Evolutionary conservation across 2,113 vertebrate species (phyloP), one percentile per base, ranked within the genome.

Genomic region (Lonchura striata): DNA sequence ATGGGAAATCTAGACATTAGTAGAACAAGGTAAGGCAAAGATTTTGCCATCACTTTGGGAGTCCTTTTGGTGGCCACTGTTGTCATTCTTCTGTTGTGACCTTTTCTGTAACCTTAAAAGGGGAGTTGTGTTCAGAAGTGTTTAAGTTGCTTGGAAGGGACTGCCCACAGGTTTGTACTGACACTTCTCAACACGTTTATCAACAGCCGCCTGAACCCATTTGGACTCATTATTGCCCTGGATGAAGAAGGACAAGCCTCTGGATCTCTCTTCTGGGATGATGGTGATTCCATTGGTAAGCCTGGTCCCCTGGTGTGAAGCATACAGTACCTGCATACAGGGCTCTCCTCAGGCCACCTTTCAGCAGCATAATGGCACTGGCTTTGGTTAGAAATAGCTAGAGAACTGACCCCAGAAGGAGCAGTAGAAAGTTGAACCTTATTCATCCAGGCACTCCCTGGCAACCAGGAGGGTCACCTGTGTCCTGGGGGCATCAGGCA

Each of bases 231-330:
- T 72, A 78, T 97, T 42, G 82, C 91, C 52, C 64, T 97, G 75
- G 89, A 97, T 72, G 87, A 96, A n/a, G 39, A 84, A 37, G 92
- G 64, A 66, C 42, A 96, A 92, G 91, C 95, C 59, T 91, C 77
- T 88, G 95, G 94, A 10, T 96, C 87, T 59, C 90, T 97, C 64
- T 97, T 97, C 91, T 98, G 97, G 96, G 97, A 97, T 82, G 94
- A 97, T 7, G 94, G 94, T 30, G 95, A 96, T 74, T 97, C 97
- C n/a, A 53, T 94, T 1, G 94, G 90, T 97, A 92, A 97, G 96
- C 61, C 41, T 78, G 35, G 37, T n/a, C 6, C 20, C 22, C 15
- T 2, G 2, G 8, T 65, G 27, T 25, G 53, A 60, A 77, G 22
- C 17, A 41, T 41, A 41, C 41, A 61, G 44, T 39, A n/a, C 24